Evolutionary conservation across 2,888 invertebrate species (phyloP).

Genomic region (Dicycla oo): DNA sequence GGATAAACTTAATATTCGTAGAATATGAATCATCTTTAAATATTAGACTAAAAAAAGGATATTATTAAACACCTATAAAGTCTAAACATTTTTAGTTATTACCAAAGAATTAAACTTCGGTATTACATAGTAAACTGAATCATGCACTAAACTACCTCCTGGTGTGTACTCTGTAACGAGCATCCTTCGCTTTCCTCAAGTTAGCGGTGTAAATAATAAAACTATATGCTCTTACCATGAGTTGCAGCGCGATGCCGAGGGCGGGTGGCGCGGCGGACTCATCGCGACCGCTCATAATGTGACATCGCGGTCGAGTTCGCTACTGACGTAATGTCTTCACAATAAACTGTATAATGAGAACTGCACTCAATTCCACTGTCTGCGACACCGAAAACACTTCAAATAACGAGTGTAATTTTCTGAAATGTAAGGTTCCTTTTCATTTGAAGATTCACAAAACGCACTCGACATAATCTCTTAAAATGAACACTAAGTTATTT

Average conservation of each 20-base stretch:
- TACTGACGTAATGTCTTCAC: conserved; percentile 61
- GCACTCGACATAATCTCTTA: conserved; percentile 56
- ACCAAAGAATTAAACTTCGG: background rate
- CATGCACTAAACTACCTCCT: background rate
- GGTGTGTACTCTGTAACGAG: background rate
- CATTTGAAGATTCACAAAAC: conserved; percentile 51
- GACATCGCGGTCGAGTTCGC: conserved; percentile 79
- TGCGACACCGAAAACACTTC: conserved; percentile 58
- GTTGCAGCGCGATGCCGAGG: conserved; percentile 81
- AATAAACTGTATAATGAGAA: conserved; percentile 59
- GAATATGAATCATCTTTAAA: background rate
- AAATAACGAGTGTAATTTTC: conserved; percentile 49
- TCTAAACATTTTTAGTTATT: background rate
- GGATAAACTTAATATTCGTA: background rate
- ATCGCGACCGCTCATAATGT: conserved; percentile 86
- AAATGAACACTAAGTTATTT: conserved; percentile 27
- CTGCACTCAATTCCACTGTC: conserved; percentile 62
- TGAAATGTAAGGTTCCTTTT: conserved; percentile 46
- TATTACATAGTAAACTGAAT: background rate
- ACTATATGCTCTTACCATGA: conserved; percentile 78
- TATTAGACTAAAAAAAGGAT: background rate
- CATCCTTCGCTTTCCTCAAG: background rate
- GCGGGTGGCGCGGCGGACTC: conserved; percentile 78
- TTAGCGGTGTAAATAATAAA: background rate
- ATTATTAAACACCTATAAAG: background rate